These are phyloP conservation scores for Jaculus jaculus DNA, from an alignment of 2,113 vertebrate genomes.

Conservation along the genomic window DNA sequence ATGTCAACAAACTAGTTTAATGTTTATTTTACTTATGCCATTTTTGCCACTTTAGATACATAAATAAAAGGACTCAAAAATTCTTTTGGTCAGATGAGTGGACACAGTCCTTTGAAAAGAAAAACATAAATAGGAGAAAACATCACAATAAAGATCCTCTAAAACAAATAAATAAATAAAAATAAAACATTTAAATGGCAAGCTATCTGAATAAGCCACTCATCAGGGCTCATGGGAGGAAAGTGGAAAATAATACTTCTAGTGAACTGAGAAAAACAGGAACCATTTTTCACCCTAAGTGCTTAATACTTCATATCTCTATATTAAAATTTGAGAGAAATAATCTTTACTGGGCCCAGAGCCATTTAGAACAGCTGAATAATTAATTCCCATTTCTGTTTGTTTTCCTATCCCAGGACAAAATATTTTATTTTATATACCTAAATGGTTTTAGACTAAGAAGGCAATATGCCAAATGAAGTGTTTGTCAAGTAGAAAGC, in stretches of 20 bases:
- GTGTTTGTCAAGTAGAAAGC: not conserved
- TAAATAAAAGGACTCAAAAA: not conserved
- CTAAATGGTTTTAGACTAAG: not conserved
- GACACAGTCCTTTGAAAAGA: not conserved
- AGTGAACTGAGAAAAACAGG: not conserved
- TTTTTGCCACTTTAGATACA: not conserved
- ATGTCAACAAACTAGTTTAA: not conserved
- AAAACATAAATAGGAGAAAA: not conserved
- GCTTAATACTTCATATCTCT: not conserved
- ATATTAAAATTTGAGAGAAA: slow-evolving; percentile 47
- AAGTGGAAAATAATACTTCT: not conserved
- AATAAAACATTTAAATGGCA: not conserved
- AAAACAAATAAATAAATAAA: not conserved
- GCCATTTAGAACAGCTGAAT: slow-evolving; percentile 31
- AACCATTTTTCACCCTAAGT: not conserved
- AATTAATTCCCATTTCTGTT: slow-evolving; percentile 50
- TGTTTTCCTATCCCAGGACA: slow-evolving; percentile 22
- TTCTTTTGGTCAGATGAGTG: slow-evolving; percentile 1
- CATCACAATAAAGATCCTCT: not conserved
- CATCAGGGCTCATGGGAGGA: not conserved
- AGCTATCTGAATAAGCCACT: not conserved
- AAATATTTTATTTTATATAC: slow-evolving; percentile 18
- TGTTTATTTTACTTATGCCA: not conserved
- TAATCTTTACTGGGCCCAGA: not conserved
- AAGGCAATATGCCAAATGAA: not conserved